Base-by-base conservation (phyloP, 2,888 invertebrate genomes). In the Aspidiotus destructor region DNA sequence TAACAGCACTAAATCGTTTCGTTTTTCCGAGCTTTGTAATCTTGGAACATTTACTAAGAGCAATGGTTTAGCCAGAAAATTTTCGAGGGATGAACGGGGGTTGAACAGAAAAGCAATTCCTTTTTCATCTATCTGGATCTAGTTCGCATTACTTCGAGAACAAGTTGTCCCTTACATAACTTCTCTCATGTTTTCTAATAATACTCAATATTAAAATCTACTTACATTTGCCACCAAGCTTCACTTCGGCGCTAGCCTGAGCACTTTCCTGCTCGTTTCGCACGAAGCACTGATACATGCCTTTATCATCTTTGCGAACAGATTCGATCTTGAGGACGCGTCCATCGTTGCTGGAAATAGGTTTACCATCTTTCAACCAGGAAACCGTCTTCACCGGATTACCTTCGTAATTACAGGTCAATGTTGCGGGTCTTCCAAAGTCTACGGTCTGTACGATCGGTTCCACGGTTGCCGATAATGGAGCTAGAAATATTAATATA, bases 261-360 rank as follows among this genome's bases (percentile, higher is more conserved):
- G 93, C 92, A 75, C 91, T 92, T 77, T 94, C 93, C 76, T 92
- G 90, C 74, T 92, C 93, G 76, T 94, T 94, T 69, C 92, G 83
- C 63, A 93, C 89, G 76, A 95, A 92, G 77, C 96, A 96, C 76
- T 96, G 96, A 78, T 95, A 96, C 94, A 95, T 95, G 75, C 96
- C 96, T 76, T 92, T 92, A 78, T 95, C 95, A 78, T 92, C 92
- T 75, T 94, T 90, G 78, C 91, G 88, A 0, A 96, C 92, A 1
- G 91, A 87, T 75, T 90, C 90, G 74, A 96, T 93, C 72, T 89
- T 84, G 58, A 95, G 79, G 7, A 88, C 72, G 17, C 70, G 68
- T 40, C 72, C 84, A 74, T 92, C 92, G 74, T 86, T 86, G 75
- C 90, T 88, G 70, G 87, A 87, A 75, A 96, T 83, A 69, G 86